Evolutionary conservation across 2,888 invertebrate species (phyloP).

Genomic region (Nymphalis polychloros): DNA sequence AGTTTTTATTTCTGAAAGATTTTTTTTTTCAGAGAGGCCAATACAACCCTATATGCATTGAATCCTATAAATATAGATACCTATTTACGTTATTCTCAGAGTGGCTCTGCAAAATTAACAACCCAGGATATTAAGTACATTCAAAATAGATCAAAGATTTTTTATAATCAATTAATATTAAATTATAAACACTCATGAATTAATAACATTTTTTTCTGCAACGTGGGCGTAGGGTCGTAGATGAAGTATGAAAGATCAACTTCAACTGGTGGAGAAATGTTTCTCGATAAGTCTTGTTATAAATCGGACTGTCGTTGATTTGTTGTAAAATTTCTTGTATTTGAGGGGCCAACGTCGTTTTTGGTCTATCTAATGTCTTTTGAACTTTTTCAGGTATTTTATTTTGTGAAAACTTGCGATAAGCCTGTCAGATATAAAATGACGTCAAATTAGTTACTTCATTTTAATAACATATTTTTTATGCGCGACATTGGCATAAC

Average conservation of each 20-base stretch:
- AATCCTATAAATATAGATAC: too few species aligned
- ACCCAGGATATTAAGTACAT: too few species aligned
- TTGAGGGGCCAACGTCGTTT: conserved; percentile 50
- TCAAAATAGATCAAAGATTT: too few species aligned
- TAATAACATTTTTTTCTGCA: conserved; percentile 39
- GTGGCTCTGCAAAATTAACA: too few species aligned
- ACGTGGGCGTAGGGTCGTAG: conserved; percentile 42
- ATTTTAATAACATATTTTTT: too few species aligned
- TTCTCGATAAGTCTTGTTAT: conserved; percentile 44
- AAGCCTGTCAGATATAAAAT: conserved; percentile 24
- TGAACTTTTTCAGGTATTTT: neutral
- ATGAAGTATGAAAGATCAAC: conserved; percentile 49
- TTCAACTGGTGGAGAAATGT: conserved; percentile 49
- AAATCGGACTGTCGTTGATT: conserved; percentile 48
- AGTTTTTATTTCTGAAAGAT: too few species aligned
- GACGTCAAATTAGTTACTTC: neutral
- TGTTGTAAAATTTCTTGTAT: conserved; percentile 53
- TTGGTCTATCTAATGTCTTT: neutral
- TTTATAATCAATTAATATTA: too few species aligned
- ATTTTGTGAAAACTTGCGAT: conserved; percentile 5
- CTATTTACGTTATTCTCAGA: too few species aligned
- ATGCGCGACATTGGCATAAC: too few species aligned
- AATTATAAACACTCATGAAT: neutral
- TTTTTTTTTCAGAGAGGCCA: too few species aligned
- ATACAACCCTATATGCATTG: too few species aligned